Conservation (phyloP, 2,888 invertebrate genomes). For the Microctonus hyperodae region DNA sequence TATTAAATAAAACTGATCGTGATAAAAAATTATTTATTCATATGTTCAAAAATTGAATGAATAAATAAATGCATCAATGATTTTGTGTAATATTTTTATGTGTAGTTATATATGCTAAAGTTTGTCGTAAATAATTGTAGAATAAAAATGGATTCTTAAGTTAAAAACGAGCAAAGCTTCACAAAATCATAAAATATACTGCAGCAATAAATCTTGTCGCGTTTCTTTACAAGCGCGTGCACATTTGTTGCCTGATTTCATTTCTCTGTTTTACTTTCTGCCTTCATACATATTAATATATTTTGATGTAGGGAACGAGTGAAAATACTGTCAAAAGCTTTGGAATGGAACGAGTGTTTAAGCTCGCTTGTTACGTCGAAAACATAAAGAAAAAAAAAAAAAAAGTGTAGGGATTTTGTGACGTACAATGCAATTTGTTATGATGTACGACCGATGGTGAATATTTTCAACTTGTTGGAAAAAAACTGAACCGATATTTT, state of each 20-base stretch:
- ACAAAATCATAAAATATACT: slow-evolving; percentile 36
- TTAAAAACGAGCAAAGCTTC: not conserved
- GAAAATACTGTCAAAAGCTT: slow-evolving; percentile 21
- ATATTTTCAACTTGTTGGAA: not conserved
- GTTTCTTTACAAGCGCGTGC: slow-evolving; percentile 26
- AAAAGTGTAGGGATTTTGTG: slow-evolving; percentile 5
- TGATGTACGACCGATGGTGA: not conserved
- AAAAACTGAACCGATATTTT: not conserved
- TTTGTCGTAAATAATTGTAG: not conserved
- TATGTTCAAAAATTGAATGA: no score
- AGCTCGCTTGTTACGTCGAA: slow-evolving; percentile 34
- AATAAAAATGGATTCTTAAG: no score
- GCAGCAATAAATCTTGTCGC: slow-evolving; percentile 35
- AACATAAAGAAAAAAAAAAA: not conserved
- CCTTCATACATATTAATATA: slow-evolving; percentile 39
- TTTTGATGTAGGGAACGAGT: slow-evolving; percentile 33
- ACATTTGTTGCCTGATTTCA: slow-evolving; percentile 33
- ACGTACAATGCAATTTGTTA: slow-evolving; percentile 7
- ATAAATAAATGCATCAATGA: no score
- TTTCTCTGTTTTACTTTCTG: slow-evolving; percentile 28
- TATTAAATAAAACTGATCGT: no score
- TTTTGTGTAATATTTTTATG: no score
- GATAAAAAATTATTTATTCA: no score
- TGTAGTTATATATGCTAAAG: no score
- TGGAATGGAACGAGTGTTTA: slow-evolving; percentile 30